These are phyloP conservation scores for Gyrodactylus bullatarudis DNA, from an alignment of 1,140 invertebrate species.

Conservation along the genomic window DNA sequence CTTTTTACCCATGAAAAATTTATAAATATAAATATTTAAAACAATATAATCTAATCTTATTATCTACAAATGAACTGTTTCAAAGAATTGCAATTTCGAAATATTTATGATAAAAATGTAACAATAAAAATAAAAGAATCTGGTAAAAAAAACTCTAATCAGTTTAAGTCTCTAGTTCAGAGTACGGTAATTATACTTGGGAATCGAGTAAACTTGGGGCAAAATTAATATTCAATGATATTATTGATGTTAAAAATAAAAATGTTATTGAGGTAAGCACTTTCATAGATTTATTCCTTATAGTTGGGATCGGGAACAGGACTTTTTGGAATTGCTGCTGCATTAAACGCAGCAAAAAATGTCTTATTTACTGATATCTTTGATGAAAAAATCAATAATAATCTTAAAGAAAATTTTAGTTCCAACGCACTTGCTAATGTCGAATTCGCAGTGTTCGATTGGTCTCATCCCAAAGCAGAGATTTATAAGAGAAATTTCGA, in stretches of 20 bases:
- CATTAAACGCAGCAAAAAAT: not conserved
- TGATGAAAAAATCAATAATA: not conserved
- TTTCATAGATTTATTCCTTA: too few relatives aligned
- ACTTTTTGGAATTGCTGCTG: not conserved
- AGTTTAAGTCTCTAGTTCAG: not conserved
- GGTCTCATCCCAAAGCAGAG: not conserved
- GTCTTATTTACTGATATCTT: not conserved
- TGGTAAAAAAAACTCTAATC: not conserved
- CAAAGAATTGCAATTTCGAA: not conserved
- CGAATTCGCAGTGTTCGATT: not conserved
- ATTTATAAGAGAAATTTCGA: not conserved
- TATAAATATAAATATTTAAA: not conserved
- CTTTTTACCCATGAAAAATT: constrained; percentile 53
- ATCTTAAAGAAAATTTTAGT: not conserved
- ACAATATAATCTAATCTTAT: not conserved
- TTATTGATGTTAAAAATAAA: not conserved
- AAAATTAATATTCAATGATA: not conserved
- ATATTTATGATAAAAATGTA: not conserved
- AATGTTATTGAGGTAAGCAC: too few relatives aligned
- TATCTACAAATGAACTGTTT: not conserved
- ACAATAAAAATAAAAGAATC: not conserved
- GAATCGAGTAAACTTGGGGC: not conserved
- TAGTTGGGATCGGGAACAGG: not conserved
- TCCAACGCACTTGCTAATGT: not conserved
- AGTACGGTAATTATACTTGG: not conserved